Evolutionary conservation across 2,888 invertebrate genomes (phyloP), one percentile per base, ranked within the genome.

Genomic region (Anodontia alba): DNA sequence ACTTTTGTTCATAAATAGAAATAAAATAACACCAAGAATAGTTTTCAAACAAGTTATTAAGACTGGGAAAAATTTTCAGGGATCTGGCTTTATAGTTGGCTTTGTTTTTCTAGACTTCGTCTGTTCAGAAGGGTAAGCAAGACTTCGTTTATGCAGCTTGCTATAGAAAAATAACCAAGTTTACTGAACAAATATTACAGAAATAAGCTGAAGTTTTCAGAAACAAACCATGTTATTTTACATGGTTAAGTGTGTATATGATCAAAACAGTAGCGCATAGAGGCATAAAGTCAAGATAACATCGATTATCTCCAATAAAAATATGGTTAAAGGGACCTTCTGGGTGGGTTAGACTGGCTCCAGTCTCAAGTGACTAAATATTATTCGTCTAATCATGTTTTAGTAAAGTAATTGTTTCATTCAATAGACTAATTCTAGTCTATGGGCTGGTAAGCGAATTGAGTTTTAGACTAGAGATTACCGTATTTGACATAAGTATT

Each of bases 161-260:
- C 76, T 76, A 54, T 76, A 78, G 31, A 74, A 72, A 84, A 80
- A 84, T 70, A 81, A 75, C 49, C 49, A 43, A 76, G 84, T 84
- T 84, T 84, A 80, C 84, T 78, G 62, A 71, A 46, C 81, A 84
- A 84, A 84, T 76, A 84, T 23, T 68, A 67, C 38, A 66, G 67
- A 43, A 78, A 77, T 71, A 80, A 80, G 72, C 72, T 62, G 33
- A 62, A 62, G 33, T 3, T 62, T 62, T 62, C 17, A 33, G 62
- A 62, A 62, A 62, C 20, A 31, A 62, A 62, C 62, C 20, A 62
- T 62, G 62, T 62, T 62, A 62, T 62, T 62, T 62, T 62, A 62
- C 62, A 62, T 62, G 33, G 62, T 62, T 62, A 62, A 62, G 31
- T 66, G 31, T 83, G 83, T 80, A 78, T 79, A 74, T 57, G 76